Conservation (phyloP, 2,113 vertebrate species). For the Chionis minor region DNA sequence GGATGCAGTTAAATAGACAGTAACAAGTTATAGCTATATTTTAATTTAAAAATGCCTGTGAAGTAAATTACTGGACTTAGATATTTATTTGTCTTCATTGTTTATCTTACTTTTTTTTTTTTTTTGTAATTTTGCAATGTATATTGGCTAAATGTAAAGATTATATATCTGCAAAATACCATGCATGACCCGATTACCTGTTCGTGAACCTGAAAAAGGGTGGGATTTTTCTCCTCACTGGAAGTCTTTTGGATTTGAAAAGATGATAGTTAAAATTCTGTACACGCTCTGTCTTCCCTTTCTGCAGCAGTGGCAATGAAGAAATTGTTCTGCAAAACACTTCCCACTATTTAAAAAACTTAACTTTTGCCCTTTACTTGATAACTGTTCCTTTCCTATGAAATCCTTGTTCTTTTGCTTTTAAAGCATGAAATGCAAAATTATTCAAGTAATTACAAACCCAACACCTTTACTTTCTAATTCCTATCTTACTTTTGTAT, state of each 20-base stretch:
- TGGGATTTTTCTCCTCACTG: not conserved
- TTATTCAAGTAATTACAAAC: conserved; percentile 29
- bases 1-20: not conserved
- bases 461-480: not conserved
- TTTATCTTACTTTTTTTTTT: not conserved
- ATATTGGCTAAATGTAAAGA: not conserved
- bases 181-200: not conserved
- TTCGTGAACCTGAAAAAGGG: not conserved
- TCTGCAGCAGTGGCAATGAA: not conserved
- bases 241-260: not conserved
- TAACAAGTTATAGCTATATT: not conserved
- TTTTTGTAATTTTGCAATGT: not conserved
- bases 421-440: conserved; percentile 5
- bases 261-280: not conserved
- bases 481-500: not conserved
- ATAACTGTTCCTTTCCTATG: not conserved
- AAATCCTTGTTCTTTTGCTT: conserved; percentile 15
- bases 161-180: not conserved
- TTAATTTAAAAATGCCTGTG: not conserved
- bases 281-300: not conserved
- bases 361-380: not conserved
- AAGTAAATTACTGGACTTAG: not conserved
- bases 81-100: not conserved
- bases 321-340: not conserved
- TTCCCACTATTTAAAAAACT: not conserved